A percentile compares a stretch with the other conserved stretches of the same genome.
Conservation (phyloP, 2,888 invertebrate genomes). For the Caenorhabditis parvicauda region DNA sequence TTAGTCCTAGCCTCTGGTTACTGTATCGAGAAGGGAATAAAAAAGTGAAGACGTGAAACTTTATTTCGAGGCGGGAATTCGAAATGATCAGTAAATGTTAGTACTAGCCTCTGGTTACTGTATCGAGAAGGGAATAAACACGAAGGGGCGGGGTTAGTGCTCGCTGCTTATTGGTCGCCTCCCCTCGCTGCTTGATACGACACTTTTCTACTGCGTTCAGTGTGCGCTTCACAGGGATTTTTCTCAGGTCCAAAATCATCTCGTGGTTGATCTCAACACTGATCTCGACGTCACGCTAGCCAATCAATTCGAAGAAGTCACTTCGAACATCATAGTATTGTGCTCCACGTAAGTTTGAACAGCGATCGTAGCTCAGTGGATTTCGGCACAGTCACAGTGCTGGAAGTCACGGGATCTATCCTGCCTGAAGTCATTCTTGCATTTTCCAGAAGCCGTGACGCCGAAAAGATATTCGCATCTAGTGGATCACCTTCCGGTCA, state of each 20-base stretch:
- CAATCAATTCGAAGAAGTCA: conserved; percentile 50
- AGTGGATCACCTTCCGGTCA: conserved; percentile 26
- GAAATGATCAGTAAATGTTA: no score
- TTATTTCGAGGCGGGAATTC: no score
- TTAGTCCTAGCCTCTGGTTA: no score
- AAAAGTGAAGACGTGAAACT: no score
- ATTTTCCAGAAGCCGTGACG: conserved; percentile 35
- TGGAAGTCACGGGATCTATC: not conserved
- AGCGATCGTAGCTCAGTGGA: not conserved
- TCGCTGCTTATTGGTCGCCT: no score
- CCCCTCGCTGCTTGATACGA: no score
- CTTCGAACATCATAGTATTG: conserved; percentile 55
- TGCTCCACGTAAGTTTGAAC: conserved; percentile 44
- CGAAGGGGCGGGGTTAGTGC: no score
- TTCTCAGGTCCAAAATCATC: conserved; percentile 51
- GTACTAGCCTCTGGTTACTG: no score
- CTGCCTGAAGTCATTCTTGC: no score
- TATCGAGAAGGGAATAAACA: no score
- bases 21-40: no score
- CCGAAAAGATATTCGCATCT: conserved; percentile 43
- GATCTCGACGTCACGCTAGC: conserved; percentile 30
- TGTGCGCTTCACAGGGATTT: not conserved
- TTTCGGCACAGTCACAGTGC: not conserved
- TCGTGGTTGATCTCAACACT: conserved; percentile 39
- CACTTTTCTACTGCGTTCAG: not conserved